Conservation (phyloP, 1,140 invertebrate species). For the Trypoxylus dichotomus region DNA sequence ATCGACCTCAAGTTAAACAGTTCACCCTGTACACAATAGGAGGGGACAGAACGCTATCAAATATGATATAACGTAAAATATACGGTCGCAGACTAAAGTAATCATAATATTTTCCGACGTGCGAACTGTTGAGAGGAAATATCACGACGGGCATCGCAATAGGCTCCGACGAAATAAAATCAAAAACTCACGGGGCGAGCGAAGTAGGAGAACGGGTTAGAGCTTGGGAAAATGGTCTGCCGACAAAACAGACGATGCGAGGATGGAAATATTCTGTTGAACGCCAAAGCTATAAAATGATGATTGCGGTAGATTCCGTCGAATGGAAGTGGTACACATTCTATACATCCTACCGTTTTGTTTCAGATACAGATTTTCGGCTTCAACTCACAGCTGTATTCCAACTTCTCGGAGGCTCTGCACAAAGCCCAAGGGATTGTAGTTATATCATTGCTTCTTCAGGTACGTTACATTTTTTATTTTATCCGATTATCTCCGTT, state of each 20-base stretch:
- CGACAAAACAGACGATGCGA: conserved; percentile 30
- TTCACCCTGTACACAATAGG: neutral
- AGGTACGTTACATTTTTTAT: conserved; percentile 61
- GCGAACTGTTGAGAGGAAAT: conserved; percentile 38
- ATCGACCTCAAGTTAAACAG: no score
- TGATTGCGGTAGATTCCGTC: conserved; percentile 43
- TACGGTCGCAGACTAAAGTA: conserved; percentile 40
- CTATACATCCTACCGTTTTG: conserved; percentile 47
- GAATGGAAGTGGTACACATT: conserved; percentile 39
- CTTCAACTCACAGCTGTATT: conserved; percentile 91
- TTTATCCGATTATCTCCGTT: conserved; percentile 20
- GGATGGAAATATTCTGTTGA: conserved; percentile 21
- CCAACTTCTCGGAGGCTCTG: conserved; percentile 86
- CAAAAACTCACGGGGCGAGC: neutral
- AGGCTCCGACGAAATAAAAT: neutral
- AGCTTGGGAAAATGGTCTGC: neutral
- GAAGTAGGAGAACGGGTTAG: neutral
- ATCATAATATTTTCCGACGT: conserved; percentile 47
- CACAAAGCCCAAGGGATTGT: conserved; percentile 88
- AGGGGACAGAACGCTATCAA: neutral
- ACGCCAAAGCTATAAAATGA: conserved; percentile 44
- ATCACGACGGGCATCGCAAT: neutral
- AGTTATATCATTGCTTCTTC: conserved; percentile 82
- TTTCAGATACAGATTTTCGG: conserved; percentile 91
- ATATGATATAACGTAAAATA: conserved; percentile 45